These are phyloP conservation scores for Momotus momota DNA, from an alignment of 2,797 vertebrate genomes.

Conservation along the genomic window DNA sequence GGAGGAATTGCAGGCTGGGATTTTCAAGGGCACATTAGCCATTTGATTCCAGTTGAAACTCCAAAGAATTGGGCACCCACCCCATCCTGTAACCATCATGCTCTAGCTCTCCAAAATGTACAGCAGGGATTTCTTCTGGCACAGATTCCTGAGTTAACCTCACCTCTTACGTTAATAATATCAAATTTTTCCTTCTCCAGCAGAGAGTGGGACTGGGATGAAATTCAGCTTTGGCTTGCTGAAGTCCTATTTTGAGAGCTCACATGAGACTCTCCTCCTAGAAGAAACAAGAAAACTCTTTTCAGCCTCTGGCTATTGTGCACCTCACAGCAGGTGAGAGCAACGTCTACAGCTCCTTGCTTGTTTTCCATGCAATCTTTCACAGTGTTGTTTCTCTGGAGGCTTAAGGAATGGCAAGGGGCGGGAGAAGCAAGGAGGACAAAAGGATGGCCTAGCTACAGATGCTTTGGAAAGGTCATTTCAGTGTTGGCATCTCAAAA, in stretches of 20 bases:
- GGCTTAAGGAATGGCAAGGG: background rate
- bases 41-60: conserved; percentile 36
- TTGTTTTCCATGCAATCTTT: background rate
- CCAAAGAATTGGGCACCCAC: conserved; percentile 29
- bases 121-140: conserved; percentile 23
- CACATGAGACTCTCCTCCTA: conserved; percentile 5
- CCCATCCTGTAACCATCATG: background rate
- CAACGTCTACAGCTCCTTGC: background rate
- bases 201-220: conserved; percentile 14
- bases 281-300: background rate
- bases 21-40: conserved; percentile 35
- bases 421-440: background rate
- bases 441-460: background rate
- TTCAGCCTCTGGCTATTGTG: background rate
- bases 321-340: conserved; percentile 29
- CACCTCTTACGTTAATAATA: conserved; percentile 43
- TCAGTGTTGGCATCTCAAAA: background rate
- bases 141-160: background rate
- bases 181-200: conserved; percentile 55
- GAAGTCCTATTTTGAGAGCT: conserved; percentile 29
- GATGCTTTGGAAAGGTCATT: background rate
- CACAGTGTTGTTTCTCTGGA: background rate
- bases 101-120: background rate
- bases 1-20: conserved; percentile 25
- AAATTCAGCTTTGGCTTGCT: conserved; percentile 38